Evolutionary conservation across 2,888 invertebrate species (phyloP).

Genomic region (Fissipunctia ypsillon): DNA sequence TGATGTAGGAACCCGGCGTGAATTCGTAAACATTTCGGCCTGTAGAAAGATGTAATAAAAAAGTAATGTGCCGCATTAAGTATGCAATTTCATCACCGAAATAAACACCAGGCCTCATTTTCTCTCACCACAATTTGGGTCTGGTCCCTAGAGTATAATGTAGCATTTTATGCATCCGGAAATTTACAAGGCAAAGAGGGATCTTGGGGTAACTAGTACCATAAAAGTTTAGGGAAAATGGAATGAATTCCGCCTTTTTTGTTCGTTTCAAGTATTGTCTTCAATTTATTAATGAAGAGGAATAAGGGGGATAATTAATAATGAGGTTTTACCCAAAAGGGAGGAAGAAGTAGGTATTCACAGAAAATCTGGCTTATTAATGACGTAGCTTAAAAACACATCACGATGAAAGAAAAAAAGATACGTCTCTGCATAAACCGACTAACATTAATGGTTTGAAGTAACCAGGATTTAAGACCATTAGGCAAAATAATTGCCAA

Average conservation of each 20-base stretch:
- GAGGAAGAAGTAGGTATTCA: neutral
- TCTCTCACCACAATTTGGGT: slow-evolving; percentile 42
- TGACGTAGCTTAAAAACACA: slow-evolving; percentile 9
- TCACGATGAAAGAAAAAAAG: neutral
- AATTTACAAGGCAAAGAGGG: slow-evolving; percentile 30
- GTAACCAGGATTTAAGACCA: neutral
- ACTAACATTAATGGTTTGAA: neutral
- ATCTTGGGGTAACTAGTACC: slow-evolving; percentile 27
- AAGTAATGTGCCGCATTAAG: slow-evolving; percentile 40
- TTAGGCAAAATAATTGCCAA: neutral
- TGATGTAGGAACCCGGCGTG: neutral
- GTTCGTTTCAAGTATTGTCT: slow-evolving; percentile 23
- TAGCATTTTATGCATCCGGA: slow-evolving; percentile 47
- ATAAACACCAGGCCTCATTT: slow-evolving; percentile 43
- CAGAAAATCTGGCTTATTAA: neutral
- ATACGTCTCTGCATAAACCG: neutral
- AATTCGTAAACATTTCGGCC: slow-evolving; percentile 38
- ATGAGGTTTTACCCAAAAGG: slow-evolving; percentile 28
- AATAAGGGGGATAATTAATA: slow-evolving; percentile 43
- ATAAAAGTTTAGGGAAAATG: slow-evolving; percentile 43
- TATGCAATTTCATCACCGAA: slow-evolving; percentile 49
- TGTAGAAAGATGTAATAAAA: slow-evolving; percentile 42
- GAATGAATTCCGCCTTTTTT: slow-evolving; percentile 34
- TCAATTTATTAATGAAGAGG: slow-evolving; percentile 21
- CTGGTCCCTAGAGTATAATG: slow-evolving; percentile 42